phyloP scores from a whole-genome alignment of 2,113 vertebrate species.

The Sinocyclocheilus rhinocerous region DNA sequence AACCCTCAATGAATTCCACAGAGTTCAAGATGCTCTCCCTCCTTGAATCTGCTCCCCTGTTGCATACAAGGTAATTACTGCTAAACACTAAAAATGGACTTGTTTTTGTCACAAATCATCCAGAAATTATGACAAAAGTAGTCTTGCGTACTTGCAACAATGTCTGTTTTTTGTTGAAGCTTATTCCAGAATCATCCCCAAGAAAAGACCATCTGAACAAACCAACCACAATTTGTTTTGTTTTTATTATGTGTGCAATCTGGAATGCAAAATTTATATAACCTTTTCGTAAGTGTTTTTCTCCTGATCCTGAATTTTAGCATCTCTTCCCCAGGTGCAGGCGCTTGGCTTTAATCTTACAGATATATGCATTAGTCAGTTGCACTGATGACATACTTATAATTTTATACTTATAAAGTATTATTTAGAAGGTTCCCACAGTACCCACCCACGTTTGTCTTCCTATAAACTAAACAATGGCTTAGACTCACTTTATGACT shows the following conservation, averaged over 20 bases:
- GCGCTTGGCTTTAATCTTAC: background rate
- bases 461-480: conserved; percentile 7
- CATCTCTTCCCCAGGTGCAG: background rate
- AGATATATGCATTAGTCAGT: background rate
- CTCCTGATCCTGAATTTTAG: background rate
- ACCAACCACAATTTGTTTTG: background rate
- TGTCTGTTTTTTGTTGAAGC: background rate
- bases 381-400: background rate
- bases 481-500: conserved; percentile 6
- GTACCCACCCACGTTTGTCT: conserved; percentile 7
- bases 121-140: background rate
- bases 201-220: background rate
- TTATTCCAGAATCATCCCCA: background rate
- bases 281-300: background rate
- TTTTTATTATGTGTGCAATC: background rate
- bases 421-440: background rate
- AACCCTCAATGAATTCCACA: conserved; percentile 71
- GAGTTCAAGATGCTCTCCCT: conserved; percentile 62
- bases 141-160: background rate
- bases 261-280: background rate
- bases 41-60: conserved; percentile 46
- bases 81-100: conserved; percentile 2
- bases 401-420: background rate
- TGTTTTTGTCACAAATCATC: background rate
- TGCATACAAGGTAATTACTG: conserved; percentile 22